phyloP scores from a whole-genome alignment of 2,888 invertebrate genomes.

The Dryococelus australis region DNA sequence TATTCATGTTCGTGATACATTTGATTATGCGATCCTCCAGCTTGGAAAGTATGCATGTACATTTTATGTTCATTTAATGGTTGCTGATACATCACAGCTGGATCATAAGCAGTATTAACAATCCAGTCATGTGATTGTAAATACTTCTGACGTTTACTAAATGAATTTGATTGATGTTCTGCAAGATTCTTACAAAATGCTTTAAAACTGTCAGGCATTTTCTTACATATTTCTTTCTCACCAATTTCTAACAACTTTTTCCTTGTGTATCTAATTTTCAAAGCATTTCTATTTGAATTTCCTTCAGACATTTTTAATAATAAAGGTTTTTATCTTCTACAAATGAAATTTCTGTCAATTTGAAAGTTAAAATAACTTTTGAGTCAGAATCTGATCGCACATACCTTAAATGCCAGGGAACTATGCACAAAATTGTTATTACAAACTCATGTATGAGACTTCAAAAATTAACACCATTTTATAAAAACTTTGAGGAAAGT shows the following conservation, averaged over 20 bases:
- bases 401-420: not conserved
- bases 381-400: not conserved
- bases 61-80: not conserved
- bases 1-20: not conserved
- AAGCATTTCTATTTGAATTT: not conserved
- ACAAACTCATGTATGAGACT: not conserved
- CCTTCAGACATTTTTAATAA: not conserved
- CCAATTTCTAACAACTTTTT: conserved; percentile 10
- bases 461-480: not conserved
- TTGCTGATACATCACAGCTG: not conserved
- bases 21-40: not conserved
- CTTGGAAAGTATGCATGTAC: not conserved
- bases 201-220: conserved; percentile 17
- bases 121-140: not conserved
- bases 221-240: not conserved
- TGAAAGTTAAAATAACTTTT: not conserved
- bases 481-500: not conserved
- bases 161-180: not conserved
- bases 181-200: conserved; percentile 16
- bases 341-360: not conserved
- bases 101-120: not conserved
- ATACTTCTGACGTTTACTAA: not conserved
- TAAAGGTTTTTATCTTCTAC: not conserved
- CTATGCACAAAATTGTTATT: not conserved
- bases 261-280: conserved; percentile 18